Base-by-base conservation (phyloP, 2,888 invertebrate genomes). In the Hirtodrosophila cameraria region DNA sequence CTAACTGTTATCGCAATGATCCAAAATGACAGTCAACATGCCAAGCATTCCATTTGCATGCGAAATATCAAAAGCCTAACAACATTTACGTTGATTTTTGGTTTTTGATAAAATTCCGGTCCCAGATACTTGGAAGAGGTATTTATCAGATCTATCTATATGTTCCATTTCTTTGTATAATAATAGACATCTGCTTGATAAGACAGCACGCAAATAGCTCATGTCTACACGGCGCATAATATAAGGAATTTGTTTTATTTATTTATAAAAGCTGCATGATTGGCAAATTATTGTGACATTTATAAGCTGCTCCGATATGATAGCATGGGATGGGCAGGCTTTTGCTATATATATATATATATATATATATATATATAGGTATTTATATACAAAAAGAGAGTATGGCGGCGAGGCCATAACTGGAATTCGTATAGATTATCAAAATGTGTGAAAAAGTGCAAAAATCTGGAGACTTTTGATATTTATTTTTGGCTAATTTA, bases 221-320 rank as follows among this genome's bases (percentile, higher is more conserved):
- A 39, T 58, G 69, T 70, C 54, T 46, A 30, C 45, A 13, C 11
- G 12, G n/a, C 5, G 27, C 16, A 30, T 31, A 3, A 25, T 33
- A 45, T 28, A 23, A 27, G 36, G 42, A 57, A 57, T 72, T 72
- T 50, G 15, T 57, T 67, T 75, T 62, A 57, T 75, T 65, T 58
- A 68, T 75, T 65, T 58, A 64, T 72, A 54, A 38, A 35, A 63
- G 39, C 36, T 59, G 16, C 11, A 68, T 75, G 72, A 78, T 78
- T 75, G 75, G 73, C 69, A 75, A 78, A 73, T 78, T 75, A 69
- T 45, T 53, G 46, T 13, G 46, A 45, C 53, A 62, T 73, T 75
- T 67, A 60, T 64, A 60, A 48, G 52, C 60, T 53, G 38, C 27
- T n/a, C 23, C 55, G 55, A 77, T 75, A 74, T 81, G 78, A 81